Conservation (phyloP, 2,888 invertebrate genomes). For the Sarcophaga subvicina region DNA sequence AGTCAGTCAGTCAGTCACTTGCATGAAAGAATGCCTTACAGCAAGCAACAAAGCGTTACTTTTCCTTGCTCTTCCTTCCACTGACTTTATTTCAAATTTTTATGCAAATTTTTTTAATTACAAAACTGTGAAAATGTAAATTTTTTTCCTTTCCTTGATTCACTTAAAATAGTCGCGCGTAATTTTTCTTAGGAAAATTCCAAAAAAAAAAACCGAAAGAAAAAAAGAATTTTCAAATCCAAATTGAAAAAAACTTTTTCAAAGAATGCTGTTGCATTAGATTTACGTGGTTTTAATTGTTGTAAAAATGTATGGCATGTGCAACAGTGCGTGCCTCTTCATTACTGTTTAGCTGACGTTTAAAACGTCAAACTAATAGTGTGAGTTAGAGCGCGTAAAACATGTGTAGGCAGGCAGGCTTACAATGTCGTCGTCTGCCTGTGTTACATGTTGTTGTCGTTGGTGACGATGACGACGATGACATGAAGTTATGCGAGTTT, state of each 20-base stretch:
- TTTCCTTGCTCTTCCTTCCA: not conserved
- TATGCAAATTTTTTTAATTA: conserved; percentile 80
- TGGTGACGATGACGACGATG: conserved; percentile 24
- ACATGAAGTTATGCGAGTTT: conserved; percentile 63
- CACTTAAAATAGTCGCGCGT: not conserved
- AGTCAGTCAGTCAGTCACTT: conserved; percentile 24
- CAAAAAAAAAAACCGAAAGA: not conserved
- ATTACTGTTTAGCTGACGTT: not conserved
- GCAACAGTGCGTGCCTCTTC: conserved; percentile 39
- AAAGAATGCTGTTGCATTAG: conserved; percentile 10
- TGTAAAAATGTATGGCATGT: conserved; percentile 46
- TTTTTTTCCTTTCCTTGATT: conserved; percentile 53
- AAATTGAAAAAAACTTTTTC: conserved; percentile 37
- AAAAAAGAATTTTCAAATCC: conserved; percentile 22
- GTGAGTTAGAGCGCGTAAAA: not conserved
- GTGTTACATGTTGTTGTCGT: not conserved
- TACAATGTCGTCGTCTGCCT: not conserved
- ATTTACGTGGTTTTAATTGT: conserved; percentile 66
- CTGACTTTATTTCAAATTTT: conserved; percentile 63
- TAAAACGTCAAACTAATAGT: not conserved
- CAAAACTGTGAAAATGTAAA: conserved; percentile 78
- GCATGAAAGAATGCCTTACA: conserved; percentile 75
- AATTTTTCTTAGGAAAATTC: conserved; percentile 38
- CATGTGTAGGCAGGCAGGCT: not conserved
- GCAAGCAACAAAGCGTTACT: conserved; percentile 48